These are phyloP conservation scores for Zaprionus lineosus DNA, from an alignment of 2,888 invertebrate genomes.

Conservation along the genomic window DNA sequence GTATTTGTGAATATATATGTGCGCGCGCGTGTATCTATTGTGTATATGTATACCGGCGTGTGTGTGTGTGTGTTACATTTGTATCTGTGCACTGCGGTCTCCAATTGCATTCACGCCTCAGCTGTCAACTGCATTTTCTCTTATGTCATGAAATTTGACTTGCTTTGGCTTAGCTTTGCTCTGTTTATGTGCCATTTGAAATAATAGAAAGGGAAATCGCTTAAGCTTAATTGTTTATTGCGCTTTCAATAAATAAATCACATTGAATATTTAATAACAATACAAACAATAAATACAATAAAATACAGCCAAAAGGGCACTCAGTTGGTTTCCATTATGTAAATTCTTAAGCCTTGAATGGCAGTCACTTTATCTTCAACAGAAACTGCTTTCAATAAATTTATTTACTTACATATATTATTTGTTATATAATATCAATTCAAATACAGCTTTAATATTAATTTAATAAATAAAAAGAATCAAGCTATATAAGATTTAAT, in stretches of 20 bases:
- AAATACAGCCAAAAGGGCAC: no score
- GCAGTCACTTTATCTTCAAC: no score
- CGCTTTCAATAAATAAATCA: constrained; percentile 18
- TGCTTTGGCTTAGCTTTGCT: constrained; percentile 9
- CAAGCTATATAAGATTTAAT: no score
- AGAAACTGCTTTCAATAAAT: no score
- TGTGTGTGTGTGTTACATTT: constrained; percentile 11
- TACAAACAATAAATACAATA: background rate
- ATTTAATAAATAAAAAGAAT: no score
- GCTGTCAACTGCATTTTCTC: constrained; percentile 60
- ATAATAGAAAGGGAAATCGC: constrained; percentile 2
- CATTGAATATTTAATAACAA: background rate
- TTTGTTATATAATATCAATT: no score
- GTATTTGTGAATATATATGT: background rate
- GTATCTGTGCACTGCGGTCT: constrained; percentile 33
- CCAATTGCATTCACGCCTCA: constrained; percentile 40
- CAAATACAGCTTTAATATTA: no score
- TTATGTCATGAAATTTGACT: constrained; percentile 54
- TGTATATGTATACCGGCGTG: constrained; percentile 2
- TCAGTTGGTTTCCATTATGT: no score
- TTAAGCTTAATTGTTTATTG: constrained; percentile 41
- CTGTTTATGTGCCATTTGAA: background rate
- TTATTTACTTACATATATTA: no score
- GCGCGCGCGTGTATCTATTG: background rate
- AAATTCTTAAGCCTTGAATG: no score